Percentiles rank a stretch among this genome's conserved stretches.
Evolutionary conservation across 2,113 vertebrate species (phyloP).

Genomic region (Cardinalis cardinalis): DNA sequence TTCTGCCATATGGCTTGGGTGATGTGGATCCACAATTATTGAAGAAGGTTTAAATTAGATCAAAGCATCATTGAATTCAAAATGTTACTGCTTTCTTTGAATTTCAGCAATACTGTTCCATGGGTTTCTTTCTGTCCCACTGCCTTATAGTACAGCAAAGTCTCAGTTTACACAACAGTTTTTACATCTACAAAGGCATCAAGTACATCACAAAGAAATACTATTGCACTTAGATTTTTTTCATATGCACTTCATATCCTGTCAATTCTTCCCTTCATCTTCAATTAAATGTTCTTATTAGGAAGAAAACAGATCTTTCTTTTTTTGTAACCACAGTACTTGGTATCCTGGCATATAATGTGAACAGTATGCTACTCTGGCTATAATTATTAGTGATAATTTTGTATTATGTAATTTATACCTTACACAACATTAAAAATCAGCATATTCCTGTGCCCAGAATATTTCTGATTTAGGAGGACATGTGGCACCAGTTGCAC

Average conservation of each 20-base stretch:
- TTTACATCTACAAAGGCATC: not conserved
- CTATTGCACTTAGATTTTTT: not conserved
- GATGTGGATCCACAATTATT: not conserved
- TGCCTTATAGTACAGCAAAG: not conserved
- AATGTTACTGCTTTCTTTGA: not conserved
- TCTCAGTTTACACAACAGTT: not conserved
- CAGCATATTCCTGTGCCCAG: not conserved
- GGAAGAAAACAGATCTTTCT: not conserved
- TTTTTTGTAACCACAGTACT: not conserved
- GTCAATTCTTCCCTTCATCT: not conserved
- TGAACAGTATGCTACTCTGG: not conserved
- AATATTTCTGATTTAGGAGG: not conserved
- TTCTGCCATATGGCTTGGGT: not conserved
- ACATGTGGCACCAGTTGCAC: not conserved
- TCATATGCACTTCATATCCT: not conserved
- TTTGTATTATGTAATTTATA: not conserved
- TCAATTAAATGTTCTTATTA: not conserved
- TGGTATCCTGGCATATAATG: not conserved
- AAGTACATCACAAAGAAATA: not conserved
- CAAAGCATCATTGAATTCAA: slow-evolving; percentile 21
- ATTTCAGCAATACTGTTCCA: not conserved
- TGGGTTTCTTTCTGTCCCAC: not conserved
- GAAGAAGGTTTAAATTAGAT: slow-evolving; percentile 24
- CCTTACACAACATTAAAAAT: not conserved
- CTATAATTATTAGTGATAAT: not conserved